Evolutionary conservation across 1,140 invertebrate species (phyloP).

Genomic region (Psix sp.): DNA sequence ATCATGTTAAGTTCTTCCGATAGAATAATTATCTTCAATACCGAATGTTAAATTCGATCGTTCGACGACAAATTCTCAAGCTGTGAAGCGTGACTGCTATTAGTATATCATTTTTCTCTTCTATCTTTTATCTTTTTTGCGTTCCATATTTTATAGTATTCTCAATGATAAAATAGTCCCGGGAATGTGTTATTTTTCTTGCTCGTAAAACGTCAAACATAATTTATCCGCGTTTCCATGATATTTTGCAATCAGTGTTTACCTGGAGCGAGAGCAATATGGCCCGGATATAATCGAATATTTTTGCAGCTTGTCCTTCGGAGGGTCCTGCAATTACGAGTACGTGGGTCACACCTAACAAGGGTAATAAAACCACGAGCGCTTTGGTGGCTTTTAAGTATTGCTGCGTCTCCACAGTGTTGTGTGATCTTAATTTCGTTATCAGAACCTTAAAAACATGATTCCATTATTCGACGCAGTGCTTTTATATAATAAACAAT

Average conservation of each 20-base stretch:
- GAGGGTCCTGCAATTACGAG: conserved; percentile 87
- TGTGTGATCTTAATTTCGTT: conserved; percentile 92
- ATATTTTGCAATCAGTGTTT: conserved; percentile 39
- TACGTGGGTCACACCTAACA: conserved; percentile 92
- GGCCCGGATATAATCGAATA: conserved; percentile 84
- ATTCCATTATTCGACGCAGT: conserved; percentile 7
- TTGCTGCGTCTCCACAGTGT: conserved; percentile 90
- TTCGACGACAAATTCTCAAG: too few species aligned
- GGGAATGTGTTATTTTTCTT: conserved; percentile 8
- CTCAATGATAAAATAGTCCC: too few species aligned
- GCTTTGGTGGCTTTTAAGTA: conserved; percentile 93
- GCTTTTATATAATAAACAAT: neutral
- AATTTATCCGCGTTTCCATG: conserved; percentile 9
- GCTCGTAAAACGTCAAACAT: neutral
- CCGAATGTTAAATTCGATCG: too few species aligned
- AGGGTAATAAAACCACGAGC: conserved; percentile 89
- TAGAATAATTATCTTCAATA: too few species aligned
- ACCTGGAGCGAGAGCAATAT: conserved; percentile 90
- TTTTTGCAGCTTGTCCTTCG: conserved; percentile 80
- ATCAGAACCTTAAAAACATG: conserved; percentile 84
- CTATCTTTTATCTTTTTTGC: too few species aligned
- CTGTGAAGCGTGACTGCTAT: too few species aligned
- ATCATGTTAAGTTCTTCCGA: too few species aligned
- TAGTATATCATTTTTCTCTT: too few species aligned
- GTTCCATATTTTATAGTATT: too few species aligned